Base-by-base conservation (phyloP, 2,797 vertebrate species). In the Potorous gilbertii region DNA sequence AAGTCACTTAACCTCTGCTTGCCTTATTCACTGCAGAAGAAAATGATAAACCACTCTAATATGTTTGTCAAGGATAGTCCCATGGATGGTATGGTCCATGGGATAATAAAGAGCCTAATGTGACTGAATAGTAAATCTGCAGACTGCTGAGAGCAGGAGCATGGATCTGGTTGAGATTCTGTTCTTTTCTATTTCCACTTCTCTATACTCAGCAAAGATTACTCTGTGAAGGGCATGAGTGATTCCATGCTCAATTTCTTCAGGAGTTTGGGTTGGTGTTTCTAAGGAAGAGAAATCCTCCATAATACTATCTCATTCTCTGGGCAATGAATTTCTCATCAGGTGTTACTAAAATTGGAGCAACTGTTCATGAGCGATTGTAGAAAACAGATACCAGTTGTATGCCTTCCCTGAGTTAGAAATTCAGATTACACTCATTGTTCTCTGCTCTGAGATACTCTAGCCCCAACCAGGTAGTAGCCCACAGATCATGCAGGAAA, bases 101-200 rank as follows among this genome's bases (percentile, higher is more conserved):
- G 28, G 31, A 34, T 66, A 5, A 16, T n/a, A 1, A 34, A 40
- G 14, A 62, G 34, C 8, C 16, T n/a, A 5, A 18, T 16, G 18
- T n/a, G 34, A 74, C 62, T 74, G 16, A 40, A 74, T 2, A 74
- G 52, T 0, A 52, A 52, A 99, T 97, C 99, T 99, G 93, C 99
- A 99, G 96, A 99, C 99, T 0, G 99, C 99, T 0, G 98, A 99
- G 98, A 98, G 98, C 59, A 96, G 98, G 46, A 90, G 99, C 24
- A 99, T 99, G 99, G 99, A 99, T 94, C 99, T 99, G 54, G 99
- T 99, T 96, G 99, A 99, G 98, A 99, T 99, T 91, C 97, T 99
- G 62, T 99, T 99, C 21, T 99, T 99, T 99, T 99, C 98, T 99
- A 99, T 98, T 99, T 99, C 94, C 99, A 99, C 96, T 99, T 99